These are phyloP conservation scores for Typhlichthys subterraneus DNA, from an alignment of 2,797 vertebrate species.

Conservation along the genomic window DNA sequence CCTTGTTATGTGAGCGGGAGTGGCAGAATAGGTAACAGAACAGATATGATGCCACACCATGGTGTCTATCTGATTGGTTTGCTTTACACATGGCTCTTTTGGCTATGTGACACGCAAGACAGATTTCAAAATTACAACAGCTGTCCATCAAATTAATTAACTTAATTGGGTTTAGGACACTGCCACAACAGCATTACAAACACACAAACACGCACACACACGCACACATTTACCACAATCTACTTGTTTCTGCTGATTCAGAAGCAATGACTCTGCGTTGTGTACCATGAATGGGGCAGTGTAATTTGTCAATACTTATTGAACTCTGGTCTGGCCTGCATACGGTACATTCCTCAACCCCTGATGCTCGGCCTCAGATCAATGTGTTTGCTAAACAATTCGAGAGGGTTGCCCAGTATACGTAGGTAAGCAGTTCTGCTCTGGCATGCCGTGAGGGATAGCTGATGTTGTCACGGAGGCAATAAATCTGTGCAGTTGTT, in stretches of 20 bases:
- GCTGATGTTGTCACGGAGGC: no score
- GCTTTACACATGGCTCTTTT: no score
- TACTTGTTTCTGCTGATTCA: neutral
- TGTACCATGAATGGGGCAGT: conserved; percentile 29
- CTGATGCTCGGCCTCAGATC: conserved; percentile 10
- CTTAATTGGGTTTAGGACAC: conserved; percentile 25
- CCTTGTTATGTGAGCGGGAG: no score
- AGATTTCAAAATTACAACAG: no score
- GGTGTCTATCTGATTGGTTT: no score
- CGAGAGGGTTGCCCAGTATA: neutral
- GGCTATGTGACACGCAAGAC: no score
- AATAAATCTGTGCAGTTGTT: no score
- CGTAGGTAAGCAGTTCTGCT: conserved; percentile 7
- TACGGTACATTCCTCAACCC: conserved; percentile 7
- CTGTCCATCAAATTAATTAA: no score
- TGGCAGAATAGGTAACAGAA: no score
- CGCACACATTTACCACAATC: neutral
- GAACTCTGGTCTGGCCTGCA: conserved; percentile 37
- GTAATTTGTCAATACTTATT: conserved; percentile 47
- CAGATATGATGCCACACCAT: no score
- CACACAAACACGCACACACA: neutral
- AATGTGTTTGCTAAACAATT: conserved; percentile 29
- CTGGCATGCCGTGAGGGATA: neutral
- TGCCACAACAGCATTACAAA: conserved; percentile 27
- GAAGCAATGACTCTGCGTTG: neutral